Conservation (phyloP, 2,797 vertebrate species). For the Gymnothorax reevesii region DNA sequence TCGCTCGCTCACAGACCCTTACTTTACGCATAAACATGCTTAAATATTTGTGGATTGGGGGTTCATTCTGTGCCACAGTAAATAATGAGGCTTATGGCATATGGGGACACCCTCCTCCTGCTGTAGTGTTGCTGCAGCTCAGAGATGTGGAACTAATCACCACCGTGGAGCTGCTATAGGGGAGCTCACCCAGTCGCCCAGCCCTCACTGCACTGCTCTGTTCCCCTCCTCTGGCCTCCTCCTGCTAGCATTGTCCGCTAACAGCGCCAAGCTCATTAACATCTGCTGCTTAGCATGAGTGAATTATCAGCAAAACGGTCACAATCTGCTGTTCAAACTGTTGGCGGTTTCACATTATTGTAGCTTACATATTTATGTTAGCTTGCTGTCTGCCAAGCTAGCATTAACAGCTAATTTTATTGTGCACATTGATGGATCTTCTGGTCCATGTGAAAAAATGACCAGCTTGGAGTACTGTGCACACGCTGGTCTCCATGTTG, state of each 20-base stretch:
- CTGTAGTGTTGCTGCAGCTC: background rate
- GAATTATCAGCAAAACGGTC: background rate
- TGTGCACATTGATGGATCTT: background rate
- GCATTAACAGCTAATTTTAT: background rate
- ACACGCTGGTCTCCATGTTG: background rate
- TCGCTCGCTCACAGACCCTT: background rate
- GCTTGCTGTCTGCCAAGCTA: background rate
- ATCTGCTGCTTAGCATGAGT: background rate
- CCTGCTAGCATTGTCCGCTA: background rate
- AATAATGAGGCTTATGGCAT: background rate
- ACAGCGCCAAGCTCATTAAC: background rate
- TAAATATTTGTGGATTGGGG: background rate
- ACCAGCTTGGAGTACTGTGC: no score
- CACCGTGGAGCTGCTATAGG: background rate
- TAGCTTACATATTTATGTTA: background rate
- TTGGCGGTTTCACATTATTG: background rate
- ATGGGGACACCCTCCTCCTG: background rate
- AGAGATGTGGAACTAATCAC: slow-evolving; percentile 15
- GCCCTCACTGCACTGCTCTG: background rate
- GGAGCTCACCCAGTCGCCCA: background rate
- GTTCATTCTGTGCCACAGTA: background rate
- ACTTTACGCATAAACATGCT: background rate
- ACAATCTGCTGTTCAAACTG: background rate
- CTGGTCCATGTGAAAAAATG: background rate
- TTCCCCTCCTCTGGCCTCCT: background rate